Base-by-base conservation (phyloP, 2,888 invertebrate genomes). In the Mythimna vitellina region DNA sequence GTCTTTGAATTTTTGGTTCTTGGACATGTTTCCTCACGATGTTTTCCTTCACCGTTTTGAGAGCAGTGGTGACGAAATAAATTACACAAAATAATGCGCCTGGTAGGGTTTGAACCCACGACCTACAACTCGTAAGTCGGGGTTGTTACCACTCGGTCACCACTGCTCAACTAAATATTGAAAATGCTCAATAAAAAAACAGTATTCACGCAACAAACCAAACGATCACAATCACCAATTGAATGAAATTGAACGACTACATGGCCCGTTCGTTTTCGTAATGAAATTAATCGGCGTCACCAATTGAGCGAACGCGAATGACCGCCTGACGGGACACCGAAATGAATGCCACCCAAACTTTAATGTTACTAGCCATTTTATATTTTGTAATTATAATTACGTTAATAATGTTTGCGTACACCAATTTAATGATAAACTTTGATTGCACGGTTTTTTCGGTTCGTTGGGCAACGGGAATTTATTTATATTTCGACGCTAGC, bases 261-360 rank as follows among this genome's bases (percentile, higher is more conserved):
- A 77, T 76, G 70, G 64, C 64, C 73, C 73, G 86, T 71, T 76
- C 86, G 73, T 75, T 79, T 65, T 74, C 73, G 76, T 86, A 81
- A 86, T 86, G 80, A 85, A 85, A 84, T 84, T 80, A 86, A 86
- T 86, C 80, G 82, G 68, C 75, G 84, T 76, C 77, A 80, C 78
- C 84, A 80, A 86, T 79, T 80, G 86, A 86, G 65, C 78, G 84
- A 60, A 73, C 72, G 54, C 64, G 83, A 76, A 20, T 80, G 72
- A 65, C 62, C 67, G 81, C 75, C 61, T 71, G 80, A 76, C 61
- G 61, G 69, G 62, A 60, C 80, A 72, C 42, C 29, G 65, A 56
- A 81, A 81, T 81, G 67, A 81, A 79, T 83, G 69, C 71, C 35
- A 10, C 22, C 38, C 64, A 67, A 70, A 75, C 69, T 83, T 70